Percentiles rank a stretch among this genome's conserved stretches.
These are phyloP conservation scores for Odontocerum albicorne DNA, from an alignment of 2,888 invertebrate genomes.

Conservation along the genomic window DNA sequence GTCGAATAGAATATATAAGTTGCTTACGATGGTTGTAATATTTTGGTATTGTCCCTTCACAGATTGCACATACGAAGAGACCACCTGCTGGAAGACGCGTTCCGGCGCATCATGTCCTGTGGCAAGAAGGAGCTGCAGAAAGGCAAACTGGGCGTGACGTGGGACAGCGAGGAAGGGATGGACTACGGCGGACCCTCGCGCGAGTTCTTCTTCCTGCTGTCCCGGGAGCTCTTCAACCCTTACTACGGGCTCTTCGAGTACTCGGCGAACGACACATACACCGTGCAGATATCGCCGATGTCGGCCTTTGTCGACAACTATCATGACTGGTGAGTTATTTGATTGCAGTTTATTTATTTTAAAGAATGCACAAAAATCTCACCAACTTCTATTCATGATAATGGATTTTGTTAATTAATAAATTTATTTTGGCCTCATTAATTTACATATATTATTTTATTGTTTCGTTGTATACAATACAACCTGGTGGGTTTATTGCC, in stretches of 20 bases:
- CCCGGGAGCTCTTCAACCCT: constrained; percentile 95
- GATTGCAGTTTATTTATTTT: too few relatives aligned
- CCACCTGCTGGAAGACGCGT: constrained; percentile 93
- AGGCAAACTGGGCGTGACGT: constrained; percentile 90
- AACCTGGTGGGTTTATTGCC: too few relatives aligned
- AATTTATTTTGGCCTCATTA: too few relatives aligned
- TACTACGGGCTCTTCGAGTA: constrained; percentile 98
- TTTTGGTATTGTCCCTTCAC: constrained; percentile 41
- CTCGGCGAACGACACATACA: constrained; percentile 96
- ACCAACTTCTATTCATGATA: too few relatives aligned
- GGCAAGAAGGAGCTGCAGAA: constrained; percentile 94
- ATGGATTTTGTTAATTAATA: too few relatives aligned
- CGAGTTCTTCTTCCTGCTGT: constrained; percentile 97
- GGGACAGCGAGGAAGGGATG: constrained; percentile 94
- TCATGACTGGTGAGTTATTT: constrained; percentile 80
- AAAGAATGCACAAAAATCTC: too few relatives aligned
- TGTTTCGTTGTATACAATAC: too few relatives aligned
- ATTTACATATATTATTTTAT: too few relatives aligned
- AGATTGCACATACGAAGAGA: constrained; percentile 92
- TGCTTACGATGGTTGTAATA: too few relatives aligned
- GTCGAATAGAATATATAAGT: too few relatives aligned
- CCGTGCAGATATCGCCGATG: constrained; percentile 93
- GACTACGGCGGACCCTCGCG: constrained; percentile 98
- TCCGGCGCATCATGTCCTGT: constrained; percentile 94
- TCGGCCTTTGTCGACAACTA: constrained; percentile 97